Conservation (phyloP, 2,113 vertebrate genomes). For the Bubo bubo region DNA sequence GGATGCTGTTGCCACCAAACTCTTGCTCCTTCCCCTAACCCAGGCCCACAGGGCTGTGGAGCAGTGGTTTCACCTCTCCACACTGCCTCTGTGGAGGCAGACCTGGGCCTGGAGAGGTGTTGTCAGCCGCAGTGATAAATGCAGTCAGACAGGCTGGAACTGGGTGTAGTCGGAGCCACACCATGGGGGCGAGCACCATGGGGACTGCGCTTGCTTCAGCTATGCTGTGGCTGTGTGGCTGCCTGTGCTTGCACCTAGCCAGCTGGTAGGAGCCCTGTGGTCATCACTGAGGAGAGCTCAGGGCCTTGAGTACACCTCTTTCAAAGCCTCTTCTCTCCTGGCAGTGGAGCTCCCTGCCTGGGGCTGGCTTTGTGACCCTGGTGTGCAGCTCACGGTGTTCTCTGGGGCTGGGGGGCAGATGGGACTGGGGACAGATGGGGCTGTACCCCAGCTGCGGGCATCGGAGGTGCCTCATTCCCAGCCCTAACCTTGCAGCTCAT, state of each 20-base stretch:
- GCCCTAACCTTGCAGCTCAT: neutral
- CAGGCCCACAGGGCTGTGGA: neutral
- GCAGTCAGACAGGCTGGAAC: constrained; percentile 41
- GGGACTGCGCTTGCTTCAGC: neutral
- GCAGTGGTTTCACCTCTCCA: neutral
- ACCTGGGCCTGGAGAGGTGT: neutral
- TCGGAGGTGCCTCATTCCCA: neutral
- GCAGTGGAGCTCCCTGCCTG: neutral
- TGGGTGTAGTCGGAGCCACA: constrained; percentile 6
- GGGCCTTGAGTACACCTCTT: neutral
- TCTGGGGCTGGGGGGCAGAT: neutral
- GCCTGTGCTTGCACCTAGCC: neutral
- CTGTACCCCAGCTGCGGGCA: neutral
- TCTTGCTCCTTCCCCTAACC: neutral
- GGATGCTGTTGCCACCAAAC: neutral
- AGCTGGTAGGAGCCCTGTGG: neutral
- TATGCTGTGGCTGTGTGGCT: accelerated
- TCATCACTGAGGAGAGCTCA: neutral
- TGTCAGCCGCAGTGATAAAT: neutral
- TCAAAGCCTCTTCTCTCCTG: neutral
- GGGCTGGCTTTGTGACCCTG: neutral
- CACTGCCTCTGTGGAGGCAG: neutral
- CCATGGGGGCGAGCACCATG: accelerated
- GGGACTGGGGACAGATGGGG: neutral
- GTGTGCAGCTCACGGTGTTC: neutral